Evolutionary conservation across 2,888 invertebrate genomes (phyloP).

Genomic region (Meta bourneti): DNA sequence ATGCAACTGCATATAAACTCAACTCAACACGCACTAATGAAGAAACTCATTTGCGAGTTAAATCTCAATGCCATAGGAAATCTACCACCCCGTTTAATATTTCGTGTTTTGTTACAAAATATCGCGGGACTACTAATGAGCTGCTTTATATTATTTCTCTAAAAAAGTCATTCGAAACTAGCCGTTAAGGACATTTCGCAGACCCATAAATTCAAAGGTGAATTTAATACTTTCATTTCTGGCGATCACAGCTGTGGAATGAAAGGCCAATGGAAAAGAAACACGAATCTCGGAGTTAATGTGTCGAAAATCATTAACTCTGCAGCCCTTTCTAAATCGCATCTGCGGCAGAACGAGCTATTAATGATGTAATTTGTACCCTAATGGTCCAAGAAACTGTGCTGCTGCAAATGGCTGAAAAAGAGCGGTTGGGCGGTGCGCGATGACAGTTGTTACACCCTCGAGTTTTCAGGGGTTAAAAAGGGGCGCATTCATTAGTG

Average conservation of each 20-base stretch:
- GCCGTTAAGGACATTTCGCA: background rate
- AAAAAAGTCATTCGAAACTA: background rate
- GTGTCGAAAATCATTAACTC: constrained; percentile 69
- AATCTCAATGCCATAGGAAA: background rate
- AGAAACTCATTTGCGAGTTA: background rate
- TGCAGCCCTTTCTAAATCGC: constrained; percentile 39
- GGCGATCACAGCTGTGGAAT: no score
- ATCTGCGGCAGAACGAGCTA: constrained; percentile 48
- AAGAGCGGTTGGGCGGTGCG: background rate
- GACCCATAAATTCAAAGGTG: background rate
- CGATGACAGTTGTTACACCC: background rate
- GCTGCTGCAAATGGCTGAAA: no score
- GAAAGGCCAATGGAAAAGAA: constrained; percentile 33
- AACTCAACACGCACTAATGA: background rate
- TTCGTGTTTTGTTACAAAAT: background rate
- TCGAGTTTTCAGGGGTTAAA: no score
- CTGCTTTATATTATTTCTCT: background rate
- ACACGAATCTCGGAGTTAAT: constrained; percentile 50
- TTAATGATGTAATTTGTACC: constrained; percentile 70
- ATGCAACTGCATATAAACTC: no score
- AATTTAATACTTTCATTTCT: no score
- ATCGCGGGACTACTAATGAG: background rate
- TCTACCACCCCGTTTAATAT: background rate
- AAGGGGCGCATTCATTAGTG: background rate
- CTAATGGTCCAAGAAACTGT: constrained; percentile 50